Evolutionary conservation across 1,140 invertebrate species (phyloP), one percentile per base, ranked within the genome.

Genomic region (Himalopsyche phryganea): DNA sequence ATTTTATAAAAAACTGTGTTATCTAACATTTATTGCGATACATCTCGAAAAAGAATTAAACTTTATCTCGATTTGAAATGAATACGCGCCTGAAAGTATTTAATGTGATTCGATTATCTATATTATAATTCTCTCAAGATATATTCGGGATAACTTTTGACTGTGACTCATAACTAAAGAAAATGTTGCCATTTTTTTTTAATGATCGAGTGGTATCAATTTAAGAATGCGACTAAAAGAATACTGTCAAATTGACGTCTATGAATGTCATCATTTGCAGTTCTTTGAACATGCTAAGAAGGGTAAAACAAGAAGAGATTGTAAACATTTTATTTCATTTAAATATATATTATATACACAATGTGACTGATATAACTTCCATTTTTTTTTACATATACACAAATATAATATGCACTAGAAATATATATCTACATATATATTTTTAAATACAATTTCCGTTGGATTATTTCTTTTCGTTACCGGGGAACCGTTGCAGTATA

Each of bases 291-390:
- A 28, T 28, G 23, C 42, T 19, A 52, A 50, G 19, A 40, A 42
- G 20, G 45, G 17, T 33, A 36, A 46, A 13, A 36, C 23, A 54
- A 33, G 23, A 28, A 23, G 42, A 19, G 41, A 46, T 46, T n/a
- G 41, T 38, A 54, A 54, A 33, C 32, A 19, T 11, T 28, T 28
- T 33, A 36, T 46, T 32, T 47, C 40, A 17, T 14, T 23, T 36
- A 54, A 33, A 47, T 7, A 42, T 46, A 42, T 38, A 47, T 54
- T 54, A 42, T 33, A 32, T 28, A 28, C 23, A 28, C 51, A 45
- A 52, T 52, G 51, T 47, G 51, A 54, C 51, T 54, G 51, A 54
- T 54, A 54, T 45, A 46, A 54, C 44, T 46, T 54, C 36, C 42
- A 54, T 42, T 40, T 47, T 5, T 28, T 28, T 47, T 20, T 42